Evolutionary conservation across 2,888 invertebrate species (phyloP).

Genomic region (Pogonocherus hispidulus): DNA sequence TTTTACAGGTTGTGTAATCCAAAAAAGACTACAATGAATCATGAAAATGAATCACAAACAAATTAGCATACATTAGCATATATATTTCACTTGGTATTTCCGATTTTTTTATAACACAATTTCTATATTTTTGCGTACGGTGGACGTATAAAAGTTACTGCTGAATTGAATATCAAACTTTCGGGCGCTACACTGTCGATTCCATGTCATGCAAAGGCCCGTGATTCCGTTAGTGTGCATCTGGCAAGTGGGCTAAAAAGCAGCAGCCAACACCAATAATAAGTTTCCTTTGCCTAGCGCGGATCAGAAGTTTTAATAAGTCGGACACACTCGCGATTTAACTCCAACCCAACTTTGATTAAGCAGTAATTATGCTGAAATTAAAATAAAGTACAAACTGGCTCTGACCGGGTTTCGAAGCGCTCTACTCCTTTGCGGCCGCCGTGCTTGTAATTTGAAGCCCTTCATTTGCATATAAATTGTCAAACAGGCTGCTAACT

Average conservation of each 20-base stretch:
- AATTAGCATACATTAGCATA: too few species aligned
- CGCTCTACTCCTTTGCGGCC: conserved; percentile 29
- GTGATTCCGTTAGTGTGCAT: too few species aligned
- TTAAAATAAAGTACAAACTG: conserved; percentile 25
- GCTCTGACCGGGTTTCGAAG: conserved; percentile 3
- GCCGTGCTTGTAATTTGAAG: conserved; percentile 54
- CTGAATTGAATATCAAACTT: too few species aligned
- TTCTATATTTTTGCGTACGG: too few species aligned
- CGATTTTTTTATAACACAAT: too few species aligned
- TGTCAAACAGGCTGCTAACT: conserved; percentile 51
- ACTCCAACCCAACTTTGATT: conserved; percentile 23
- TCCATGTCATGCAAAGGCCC: too few species aligned
- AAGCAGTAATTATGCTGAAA: conserved; percentile 32
- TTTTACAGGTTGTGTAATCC: too few species aligned
- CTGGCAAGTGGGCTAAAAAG: neutral
- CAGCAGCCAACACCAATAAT: neutral
- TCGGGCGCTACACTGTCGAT: too few species aligned
- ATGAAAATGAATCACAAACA: too few species aligned
- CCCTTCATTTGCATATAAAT: conserved; percentile 61
- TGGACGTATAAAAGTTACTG: too few species aligned
- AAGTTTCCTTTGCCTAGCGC: neutral
- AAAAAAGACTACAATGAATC: too few species aligned
- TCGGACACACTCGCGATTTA: conserved; percentile 19
- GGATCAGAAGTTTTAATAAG: conserved; percentile 20
- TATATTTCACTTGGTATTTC: too few species aligned